Evolutionary conservation across 92 coral and sea anemone species (phyloP), one percentile per base, ranked within the genome.

Genomic region (Epizoanthus ramosus): DNA sequence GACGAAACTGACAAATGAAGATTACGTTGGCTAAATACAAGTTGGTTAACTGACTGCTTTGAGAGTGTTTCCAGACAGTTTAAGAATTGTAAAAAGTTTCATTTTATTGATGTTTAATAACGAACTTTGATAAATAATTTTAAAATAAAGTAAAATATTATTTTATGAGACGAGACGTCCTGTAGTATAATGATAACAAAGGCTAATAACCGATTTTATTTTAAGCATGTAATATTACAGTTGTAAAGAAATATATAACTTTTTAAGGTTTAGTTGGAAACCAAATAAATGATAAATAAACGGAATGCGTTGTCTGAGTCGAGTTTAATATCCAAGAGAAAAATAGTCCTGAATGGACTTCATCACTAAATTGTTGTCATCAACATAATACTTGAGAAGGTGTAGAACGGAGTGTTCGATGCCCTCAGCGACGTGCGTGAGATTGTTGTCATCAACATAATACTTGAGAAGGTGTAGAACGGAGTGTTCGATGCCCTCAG

Each of bases 241-340:
- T 33, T 67, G 71, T 67, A 33, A 67, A 33, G 10, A 67, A 31
- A 41, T 33, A 41, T 67, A 33, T 31, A 67, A 67, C 45, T 67
- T 67, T 67, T 33, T 67, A 67, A 67, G 31, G 71, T 67, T 67
- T n/a, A 67, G 47, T 67, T 67, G 35, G 43, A 28, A 67, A 67
- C 19, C 54, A 8, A 33, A 10, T 2, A 3, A 67, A 67, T 13
- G 45, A 17, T 3, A 67, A 67, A 33, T 67, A 67, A 31, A 67
- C 19, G n/a, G 47, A 15, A 33, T 28, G 71, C 28, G 71, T 67
- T 7, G 8, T 4, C 21, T 1, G 50, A 28, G 12, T 67, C 45
- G 3, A 67, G 54, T 47, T 8, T 47, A 37, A 9, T 8, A 47
- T 47, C 10, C 54, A 8, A 10, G 54, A 1, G 13, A 15, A 47